A percentile compares a stretch with the other conserved stretches of the same genome.
Conservation (phyloP, 1,140 invertebrate species). For the Thrips palmi region DNA sequence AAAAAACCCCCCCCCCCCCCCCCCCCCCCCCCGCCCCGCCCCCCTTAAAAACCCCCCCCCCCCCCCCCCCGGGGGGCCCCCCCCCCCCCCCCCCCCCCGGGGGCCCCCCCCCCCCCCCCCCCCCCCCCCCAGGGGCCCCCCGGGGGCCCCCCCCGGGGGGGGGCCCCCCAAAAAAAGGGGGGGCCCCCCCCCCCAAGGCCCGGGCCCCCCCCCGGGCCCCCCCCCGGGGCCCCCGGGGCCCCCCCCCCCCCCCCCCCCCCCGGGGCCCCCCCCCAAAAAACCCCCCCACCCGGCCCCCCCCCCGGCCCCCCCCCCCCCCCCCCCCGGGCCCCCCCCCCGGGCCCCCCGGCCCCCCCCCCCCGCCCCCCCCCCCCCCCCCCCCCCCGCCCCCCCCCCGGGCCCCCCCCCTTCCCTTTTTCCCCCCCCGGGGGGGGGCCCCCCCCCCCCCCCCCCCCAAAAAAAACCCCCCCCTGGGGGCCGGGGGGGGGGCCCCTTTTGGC, state of each 20-base stretch:
- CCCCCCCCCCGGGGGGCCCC: slow-evolving; percentile 7
- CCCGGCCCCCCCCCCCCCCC: slow-evolving; percentile 9
- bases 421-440: slow-evolving; percentile 7
- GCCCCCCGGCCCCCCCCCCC: slow-evolving; percentile 19
- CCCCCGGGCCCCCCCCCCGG: slow-evolving; percentile 6
- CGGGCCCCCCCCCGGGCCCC: slow-evolving; percentile 7
- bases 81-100: too few species aligned
- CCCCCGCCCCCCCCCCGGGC: slow-evolving; percentile 8
- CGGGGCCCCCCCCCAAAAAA: too few species aligned
- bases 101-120: too few species aligned
- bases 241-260: slow-evolving; percentile 15
- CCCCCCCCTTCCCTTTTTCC: slow-evolving; percentile 8
- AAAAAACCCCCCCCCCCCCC: slow-evolving; percentile 11
- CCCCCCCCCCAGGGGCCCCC: slow-evolving; percentile 17
- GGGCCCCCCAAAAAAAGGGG: too few species aligned
- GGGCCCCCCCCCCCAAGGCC: slow-evolving; percentile 6
- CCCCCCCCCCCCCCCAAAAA: too few species aligned
- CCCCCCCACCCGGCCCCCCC: slow-evolving; percentile 4
- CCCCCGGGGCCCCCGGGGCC: slow-evolving; percentile 23
- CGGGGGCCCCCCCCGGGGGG: slow-evolving; percentile 5
- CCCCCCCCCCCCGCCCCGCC: slow-evolving; percentile 4
- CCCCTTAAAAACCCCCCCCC: slow-evolving; percentile 9
- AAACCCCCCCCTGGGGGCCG: too few species aligned
- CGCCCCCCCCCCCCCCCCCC: slow-evolving; percentile 18
- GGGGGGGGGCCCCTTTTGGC: too few species aligned